phyloP scores from a whole-genome alignment of 2,888 invertebrate species.

The Brenthis ino region DNA sequence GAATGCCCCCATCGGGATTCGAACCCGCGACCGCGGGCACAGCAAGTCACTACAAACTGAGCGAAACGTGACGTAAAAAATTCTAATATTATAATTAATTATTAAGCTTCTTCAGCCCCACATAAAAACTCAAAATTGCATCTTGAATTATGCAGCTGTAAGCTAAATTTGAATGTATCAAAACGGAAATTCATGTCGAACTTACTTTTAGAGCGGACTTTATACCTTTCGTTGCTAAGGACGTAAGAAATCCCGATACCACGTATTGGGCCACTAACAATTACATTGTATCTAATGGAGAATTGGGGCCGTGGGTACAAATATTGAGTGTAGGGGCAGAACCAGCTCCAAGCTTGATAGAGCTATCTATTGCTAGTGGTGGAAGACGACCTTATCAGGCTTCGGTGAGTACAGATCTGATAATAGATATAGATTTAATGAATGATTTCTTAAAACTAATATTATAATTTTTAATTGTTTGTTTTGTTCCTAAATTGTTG shows the following conservation, averaged over 20 bases:
- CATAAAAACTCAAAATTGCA: too few species aligned
- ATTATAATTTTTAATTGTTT: too few species aligned
- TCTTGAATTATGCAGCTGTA: too few species aligned
- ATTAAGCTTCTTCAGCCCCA: too few species aligned
- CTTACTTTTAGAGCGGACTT: slow-evolving; percentile 78
- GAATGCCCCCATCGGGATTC: too few species aligned
- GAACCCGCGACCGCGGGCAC: too few species aligned
- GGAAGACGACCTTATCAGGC: slow-evolving; percentile 79
- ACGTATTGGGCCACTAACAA: slow-evolving; percentile 87
- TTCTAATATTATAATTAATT: too few species aligned
- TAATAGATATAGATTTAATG: neutral
- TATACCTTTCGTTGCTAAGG: slow-evolving; percentile 84
- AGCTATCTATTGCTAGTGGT: slow-evolving; percentile 65
- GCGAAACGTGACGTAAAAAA: too few species aligned
- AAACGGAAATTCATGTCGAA: too few species aligned
- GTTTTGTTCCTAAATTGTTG: too few species aligned
- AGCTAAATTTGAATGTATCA: too few species aligned
- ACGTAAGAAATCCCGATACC: slow-evolving; percentile 81
- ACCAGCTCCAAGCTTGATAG: slow-evolving; percentile 79
- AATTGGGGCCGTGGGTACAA: slow-evolving; percentile 70
- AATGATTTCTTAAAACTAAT: neutral
- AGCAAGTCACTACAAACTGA: too few species aligned
- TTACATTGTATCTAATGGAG: slow-evolving; percentile 87
- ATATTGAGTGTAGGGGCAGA: slow-evolving; percentile 84
- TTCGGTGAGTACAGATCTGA: slow-evolving; percentile 68